These are phyloP conservation scores for Phaonia tiefii DNA, from an alignment of 2,888 invertebrate species.

Conservation along the genomic window DNA sequence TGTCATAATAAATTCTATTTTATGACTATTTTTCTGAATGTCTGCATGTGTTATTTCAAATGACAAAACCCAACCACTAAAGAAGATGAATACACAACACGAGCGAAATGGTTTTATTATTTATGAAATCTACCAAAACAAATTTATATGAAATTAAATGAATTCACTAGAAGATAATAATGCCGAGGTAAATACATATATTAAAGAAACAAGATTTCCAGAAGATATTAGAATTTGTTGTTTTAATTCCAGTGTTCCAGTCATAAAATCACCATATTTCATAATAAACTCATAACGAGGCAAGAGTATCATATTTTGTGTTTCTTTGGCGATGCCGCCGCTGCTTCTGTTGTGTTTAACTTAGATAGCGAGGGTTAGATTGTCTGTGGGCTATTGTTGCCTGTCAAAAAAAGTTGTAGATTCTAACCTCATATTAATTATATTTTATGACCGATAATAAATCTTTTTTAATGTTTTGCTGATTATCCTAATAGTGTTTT, in stretches of 20 bases:
- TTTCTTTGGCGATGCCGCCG: constrained; percentile 24
- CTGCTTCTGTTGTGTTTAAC: background rate
- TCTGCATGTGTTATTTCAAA: constrained; percentile 43
- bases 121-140: constrained; percentile 35
- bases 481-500: constrained; percentile 64
- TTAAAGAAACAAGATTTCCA: too few species aligned
- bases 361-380: background rate
- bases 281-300: constrained; percentile 46
- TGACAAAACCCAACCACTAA: constrained; percentile 34
- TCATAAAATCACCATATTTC: constrained; percentile 62
- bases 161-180: constrained; percentile 39
- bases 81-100: background rate
- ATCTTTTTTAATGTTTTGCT: constrained; percentile 63
- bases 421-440: constrained; percentile 60
- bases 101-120: constrained; percentile 41
- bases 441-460: constrained; percentile 61
- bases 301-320: constrained; percentile 12
- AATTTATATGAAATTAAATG: constrained; percentile 61
- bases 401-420: background rate
- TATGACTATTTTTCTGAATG: constrained; percentile 54
- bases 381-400: background rate
- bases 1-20: constrained; percentile 67
- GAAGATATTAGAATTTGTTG: too few species aligned
- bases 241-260: constrained; percentile 37
- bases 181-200: too few species aligned